Percentiles rank a stretch among this genome's conserved stretches.
These are phyloP conservation scores for Antedon mediterranea DNA, from an alignment of 53 echinoderm and acorn worm species.

Conservation along the genomic window DNA sequence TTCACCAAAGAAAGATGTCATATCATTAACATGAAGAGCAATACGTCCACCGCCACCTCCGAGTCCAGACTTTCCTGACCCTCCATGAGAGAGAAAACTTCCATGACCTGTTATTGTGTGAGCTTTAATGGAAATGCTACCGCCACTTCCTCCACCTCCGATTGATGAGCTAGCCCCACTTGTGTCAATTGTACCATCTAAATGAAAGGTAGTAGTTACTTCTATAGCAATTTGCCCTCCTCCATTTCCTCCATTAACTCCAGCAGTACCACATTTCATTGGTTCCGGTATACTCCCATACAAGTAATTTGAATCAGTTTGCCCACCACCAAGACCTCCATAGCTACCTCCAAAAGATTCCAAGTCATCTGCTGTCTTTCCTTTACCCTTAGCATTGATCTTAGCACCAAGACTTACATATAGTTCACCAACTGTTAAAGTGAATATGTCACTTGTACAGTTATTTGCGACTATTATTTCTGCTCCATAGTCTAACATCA, in stretches of 20 bases:
- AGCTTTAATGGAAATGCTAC: constrained; percentile 53
- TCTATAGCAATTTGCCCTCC: constrained; percentile 51
- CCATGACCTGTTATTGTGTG: constrained; percentile 45
- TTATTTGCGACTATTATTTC: neutral
- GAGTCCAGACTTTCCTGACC: constrained; percentile 22
- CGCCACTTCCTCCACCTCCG: constrained; percentile 69
- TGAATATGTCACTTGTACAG: neutral
- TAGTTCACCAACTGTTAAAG: constrained; percentile 22
- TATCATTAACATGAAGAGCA: constrained; percentile 22
- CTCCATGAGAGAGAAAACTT: constrained; percentile 34
- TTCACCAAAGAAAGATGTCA: constrained; percentile 16
- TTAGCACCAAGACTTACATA: constrained; percentile 35
- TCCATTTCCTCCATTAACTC: constrained; percentile 21
- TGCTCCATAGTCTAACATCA: neutral
- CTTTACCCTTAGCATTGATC: constrained; percentile 37
- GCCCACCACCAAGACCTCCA: constrained; percentile 26
- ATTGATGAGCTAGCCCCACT: constrained; percentile 19
- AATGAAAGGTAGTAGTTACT: constrained; percentile 12
- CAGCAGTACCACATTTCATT: constrained; percentile 42
- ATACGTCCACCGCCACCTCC: constrained; percentile 74
- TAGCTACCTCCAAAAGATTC: constrained; percentile 1
- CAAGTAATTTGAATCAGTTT: constrained; percentile 16
- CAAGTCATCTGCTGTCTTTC: constrained; percentile 19
- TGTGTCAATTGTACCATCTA: constrained; percentile 50
- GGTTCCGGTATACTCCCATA: constrained; percentile 48